Base-by-base conservation (phyloP, 2,888 invertebrate genomes). In the Cistogaster globosa region DNA sequence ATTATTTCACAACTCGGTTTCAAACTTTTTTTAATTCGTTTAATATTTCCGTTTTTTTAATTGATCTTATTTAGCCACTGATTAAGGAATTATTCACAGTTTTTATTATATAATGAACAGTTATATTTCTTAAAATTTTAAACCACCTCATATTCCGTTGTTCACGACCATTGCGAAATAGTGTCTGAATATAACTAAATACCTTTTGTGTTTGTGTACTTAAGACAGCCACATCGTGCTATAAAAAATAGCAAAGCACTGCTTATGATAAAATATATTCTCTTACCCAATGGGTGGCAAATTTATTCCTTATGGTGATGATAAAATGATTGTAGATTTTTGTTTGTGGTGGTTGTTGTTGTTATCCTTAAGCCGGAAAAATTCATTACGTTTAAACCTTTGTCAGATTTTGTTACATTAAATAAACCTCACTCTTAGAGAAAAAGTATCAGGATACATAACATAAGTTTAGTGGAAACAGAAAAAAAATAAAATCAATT, bases 241-340 rank as follows among this genome's bases (percentile, higher is more conserved):
- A 60, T 38, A 16, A 58, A n/a, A 51, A 68, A 51, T 79, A 77
- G 58, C 69, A 83, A 83, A 89, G 89, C 90, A 57, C n/a, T 71
- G 45, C 36, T 38, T 14, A 18, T 48, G 45, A 8, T 26, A 26
- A 1, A 57, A 55, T 5, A 0, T 68, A 32, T 20, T 55, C 32
- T 16, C 88, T 89, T 88, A 88, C 89, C 87, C 91, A 88, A 88
- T 88, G 90, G 91, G 91, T 88, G 91, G 91, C 88, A 89, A 65
- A 72, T 67, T 51, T 65, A 69, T 42, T 57, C 42, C 51, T 62
- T 69, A 57, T 42, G 62, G n/a, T 45, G 51, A n/a, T 38, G n/a
- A 9, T 58, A 58, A 55, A 62, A 22, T 22, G 48, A 38, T 22
- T 84, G 14, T n/a, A 11, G 57, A 38, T 16, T 53, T 58, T 26